Evolutionary conservation across 2,888 invertebrate species (phyloP).

Genomic region (Cephus pulcher): DNA sequence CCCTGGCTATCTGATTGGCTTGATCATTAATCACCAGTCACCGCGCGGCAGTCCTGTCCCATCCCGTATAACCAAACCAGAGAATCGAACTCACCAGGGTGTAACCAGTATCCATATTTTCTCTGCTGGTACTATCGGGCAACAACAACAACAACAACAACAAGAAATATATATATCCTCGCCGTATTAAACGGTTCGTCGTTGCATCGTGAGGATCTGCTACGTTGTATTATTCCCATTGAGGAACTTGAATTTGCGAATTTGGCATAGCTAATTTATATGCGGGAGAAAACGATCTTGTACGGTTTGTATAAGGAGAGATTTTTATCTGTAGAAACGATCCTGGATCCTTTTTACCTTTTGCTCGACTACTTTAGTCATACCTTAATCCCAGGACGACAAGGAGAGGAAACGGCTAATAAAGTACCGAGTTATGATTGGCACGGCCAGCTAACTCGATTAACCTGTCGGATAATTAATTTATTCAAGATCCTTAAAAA

Average conservation of each 20-base stretch:
- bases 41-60: conserved; percentile 51
- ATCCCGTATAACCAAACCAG: conserved; percentile 45
- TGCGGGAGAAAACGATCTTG: not conserved
- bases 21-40: conserved; percentile 58
- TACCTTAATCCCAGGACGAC: conserved; percentile 7
- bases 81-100: conserved; percentile 50
- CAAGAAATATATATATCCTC: not conserved
- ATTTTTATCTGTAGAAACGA: not conserved
- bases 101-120: conserved; percentile 22
- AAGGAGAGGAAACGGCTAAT: conserved; percentile 25
- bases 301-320: not conserved
- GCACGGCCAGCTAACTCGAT: conserved; percentile 46
- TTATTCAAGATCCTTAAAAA: conserved; percentile 45
- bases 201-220: not conserved
- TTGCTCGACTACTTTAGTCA: not conserved
- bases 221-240: not conserved
- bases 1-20: conserved; percentile 53
- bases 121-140: not conserved
- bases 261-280: not conserved
- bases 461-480: conserved; percentile 52
- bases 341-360: not conserved
- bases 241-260: not conserved
- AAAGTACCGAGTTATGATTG: conserved; percentile 43
- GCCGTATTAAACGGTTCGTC: not conserved
- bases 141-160: not conserved